phyloP scores from a whole-genome alignment of 2,888 invertebrate genomes.

The Eugnorisma glareosa region DNA sequence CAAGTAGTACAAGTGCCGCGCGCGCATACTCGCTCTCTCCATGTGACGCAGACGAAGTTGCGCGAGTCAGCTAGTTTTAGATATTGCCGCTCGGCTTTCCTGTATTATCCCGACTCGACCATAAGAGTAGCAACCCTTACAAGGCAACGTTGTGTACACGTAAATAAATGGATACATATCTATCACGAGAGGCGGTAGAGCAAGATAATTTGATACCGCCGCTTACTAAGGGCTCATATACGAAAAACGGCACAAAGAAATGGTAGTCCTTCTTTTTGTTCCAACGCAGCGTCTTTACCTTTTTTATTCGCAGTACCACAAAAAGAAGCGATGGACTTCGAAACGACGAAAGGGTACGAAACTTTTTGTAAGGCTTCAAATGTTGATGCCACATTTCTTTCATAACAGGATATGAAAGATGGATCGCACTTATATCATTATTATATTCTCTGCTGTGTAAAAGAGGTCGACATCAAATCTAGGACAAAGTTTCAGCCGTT shows the following conservation, averaged over 20 bases:
- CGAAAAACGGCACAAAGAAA: conserved; percentile 11
- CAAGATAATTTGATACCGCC: conserved; percentile 70
- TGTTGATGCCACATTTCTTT: conserved; percentile 50
- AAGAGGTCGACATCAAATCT: conserved; percentile 33
- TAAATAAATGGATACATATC: conserved; percentile 68
- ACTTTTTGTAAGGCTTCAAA: conserved; percentile 32
- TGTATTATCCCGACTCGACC: not conserved
- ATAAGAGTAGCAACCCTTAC: conserved; percentile 4
- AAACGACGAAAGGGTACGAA: not conserved
- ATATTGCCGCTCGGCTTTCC: not conserved
- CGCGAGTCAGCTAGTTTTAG: too few relatives aligned
- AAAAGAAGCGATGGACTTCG: conserved; percentile 30
- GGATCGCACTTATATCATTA: conserved; percentile 26
- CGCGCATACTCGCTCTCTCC: too few relatives aligned
- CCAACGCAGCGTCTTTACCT: conserved; percentile 21
- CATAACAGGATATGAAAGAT: conserved; percentile 50
- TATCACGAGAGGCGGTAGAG: conserved; percentile 68
- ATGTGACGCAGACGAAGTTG: too few relatives aligned
- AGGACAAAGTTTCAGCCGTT: conserved; percentile 58
- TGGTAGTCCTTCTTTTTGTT: conserved; percentile 28
- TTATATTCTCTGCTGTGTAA: conserved; percentile 14
- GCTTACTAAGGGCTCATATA: conserved; percentile 40
- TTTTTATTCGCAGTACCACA: not conserved
- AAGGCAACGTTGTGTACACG: conserved; percentile 23
- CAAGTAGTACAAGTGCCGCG: too few relatives aligned